Conservation (phyloP, 30 jellyfish, hydroid and myxozoan genomes). For the Aurelia coerulea region DNA sequence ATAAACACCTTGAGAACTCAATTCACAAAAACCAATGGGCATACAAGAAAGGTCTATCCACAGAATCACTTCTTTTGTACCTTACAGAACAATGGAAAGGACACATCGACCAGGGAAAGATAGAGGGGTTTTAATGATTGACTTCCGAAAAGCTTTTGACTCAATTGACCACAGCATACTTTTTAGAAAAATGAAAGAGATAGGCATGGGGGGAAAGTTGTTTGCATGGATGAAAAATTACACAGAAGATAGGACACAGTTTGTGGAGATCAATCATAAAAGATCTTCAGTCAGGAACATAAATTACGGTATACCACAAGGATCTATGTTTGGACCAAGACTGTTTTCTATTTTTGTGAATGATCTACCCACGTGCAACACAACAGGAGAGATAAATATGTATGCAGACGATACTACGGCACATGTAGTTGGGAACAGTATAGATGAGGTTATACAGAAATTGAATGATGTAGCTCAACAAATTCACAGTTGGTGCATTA, state of each 20-base stretch:
- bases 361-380: slow-evolving; percentile 65
- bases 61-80: slow-evolving; percentile 34
- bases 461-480: slow-evolving; percentile 40
- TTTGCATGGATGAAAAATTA: slow-evolving; percentile 49
- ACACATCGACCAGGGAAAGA: slow-evolving; percentile 31
- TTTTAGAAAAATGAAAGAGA: slow-evolving; percentile 43
- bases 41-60: slow-evolving; percentile 42
- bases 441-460: slow-evolving; percentile 38
- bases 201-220: slow-evolving; percentile 60
- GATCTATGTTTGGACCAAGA: slow-evolving; percentile 62
- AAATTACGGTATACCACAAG: slow-evolving; percentile 68
- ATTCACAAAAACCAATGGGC: slow-evolving; percentile 58
- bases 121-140: slow-evolving; percentile 41
- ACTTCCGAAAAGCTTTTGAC: slow-evolving; percentile 69
- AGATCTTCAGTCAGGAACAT: slow-evolving; percentile 30
- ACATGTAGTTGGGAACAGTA: slow-evolving; percentile 60
- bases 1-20: slow-evolving; percentile 49
- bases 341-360: slow-evolving; percentile 46
- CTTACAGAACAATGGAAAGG: slow-evolving; percentile 66
- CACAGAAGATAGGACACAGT: slow-evolving; percentile 51
- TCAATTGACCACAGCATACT: slow-evolving; percentile 58
- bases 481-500: slow-evolving; percentile 51
- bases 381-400: slow-evolving; percentile 65
- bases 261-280: slow-evolving; percentile 41
- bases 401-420: slow-evolving; percentile 76